Evolutionary conservation across 2,797 vertebrate genomes (phyloP).

Genomic region (Anabas testudineus): DNA sequence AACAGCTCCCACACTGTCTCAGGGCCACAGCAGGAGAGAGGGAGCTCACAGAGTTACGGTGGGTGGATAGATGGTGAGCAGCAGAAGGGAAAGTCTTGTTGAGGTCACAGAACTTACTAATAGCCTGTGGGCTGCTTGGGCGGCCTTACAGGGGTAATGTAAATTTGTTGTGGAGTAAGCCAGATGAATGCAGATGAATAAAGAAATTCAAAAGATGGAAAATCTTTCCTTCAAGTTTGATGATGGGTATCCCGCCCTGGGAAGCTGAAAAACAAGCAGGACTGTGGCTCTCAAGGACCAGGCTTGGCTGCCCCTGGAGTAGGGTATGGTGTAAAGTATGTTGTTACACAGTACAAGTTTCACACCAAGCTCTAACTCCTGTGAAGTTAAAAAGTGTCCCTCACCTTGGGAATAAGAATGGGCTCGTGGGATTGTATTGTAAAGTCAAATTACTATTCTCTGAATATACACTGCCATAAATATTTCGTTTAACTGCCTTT

Average conservation of each 20-base stretch:
- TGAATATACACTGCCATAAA: too few species aligned
- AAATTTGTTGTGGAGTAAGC: slow-evolving; percentile 44
- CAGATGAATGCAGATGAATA: slow-evolving; percentile 60
- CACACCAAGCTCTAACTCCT: too few species aligned
- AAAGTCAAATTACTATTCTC: slow-evolving; percentile 2
- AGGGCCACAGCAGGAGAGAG: slow-evolving; percentile 51
- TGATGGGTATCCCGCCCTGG: too few species aligned
- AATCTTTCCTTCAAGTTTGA: slow-evolving; percentile 34
- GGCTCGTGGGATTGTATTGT: neutral
- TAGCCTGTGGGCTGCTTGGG: slow-evolving; percentile 62
- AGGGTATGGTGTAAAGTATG: neutral
- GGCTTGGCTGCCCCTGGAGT: too few species aligned
- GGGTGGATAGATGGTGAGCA: slow-evolving; percentile 48
- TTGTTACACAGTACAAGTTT: too few species aligned
- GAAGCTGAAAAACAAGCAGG: too few species aligned
- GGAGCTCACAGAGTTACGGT: slow-evolving; percentile 65
- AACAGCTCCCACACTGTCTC: slow-evolving; percentile 82
- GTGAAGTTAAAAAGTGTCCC: too few species aligned
- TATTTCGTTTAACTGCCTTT: too few species aligned
- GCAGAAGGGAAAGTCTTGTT: slow-evolving; percentile 64
- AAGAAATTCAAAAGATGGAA: slow-evolving; percentile 54
- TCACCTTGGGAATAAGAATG: too few species aligned
- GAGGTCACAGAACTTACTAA: slow-evolving; percentile 78
- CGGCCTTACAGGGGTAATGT: slow-evolving; percentile 45
- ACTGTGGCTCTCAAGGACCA: too few species aligned